These are phyloP conservation scores for Patiria miniata DNA, from an alignment of 35 echinoderm and acorn worm species.

Conservation along the genomic window DNA sequence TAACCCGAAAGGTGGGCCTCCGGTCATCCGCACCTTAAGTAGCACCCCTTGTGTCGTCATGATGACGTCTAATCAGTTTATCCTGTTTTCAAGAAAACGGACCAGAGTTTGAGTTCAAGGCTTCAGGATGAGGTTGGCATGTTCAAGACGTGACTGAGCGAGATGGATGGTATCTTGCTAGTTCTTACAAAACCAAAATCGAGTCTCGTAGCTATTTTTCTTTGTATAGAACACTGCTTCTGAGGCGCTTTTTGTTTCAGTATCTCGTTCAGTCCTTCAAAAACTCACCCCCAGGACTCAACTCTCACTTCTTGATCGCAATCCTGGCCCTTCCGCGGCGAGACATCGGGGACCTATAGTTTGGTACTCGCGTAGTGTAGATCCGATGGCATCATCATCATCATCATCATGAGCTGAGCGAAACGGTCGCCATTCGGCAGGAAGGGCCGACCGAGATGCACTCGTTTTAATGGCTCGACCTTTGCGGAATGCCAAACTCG, in stretches of 20 bases:
- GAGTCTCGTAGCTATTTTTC: no score
- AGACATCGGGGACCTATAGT: not conserved
- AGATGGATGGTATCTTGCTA: not conserved
- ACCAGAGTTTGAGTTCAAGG: not conserved
- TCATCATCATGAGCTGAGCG: no score
- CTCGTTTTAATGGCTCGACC: not conserved
- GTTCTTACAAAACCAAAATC: no score
- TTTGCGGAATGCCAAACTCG: slow-evolving; percentile 22
- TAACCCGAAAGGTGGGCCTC: not conserved
- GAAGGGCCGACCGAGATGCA: slow-evolving; percentile 5
- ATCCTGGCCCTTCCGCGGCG: not conserved
- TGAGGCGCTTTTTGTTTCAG: not conserved
- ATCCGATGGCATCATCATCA: not conserved
- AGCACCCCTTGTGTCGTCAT: slow-evolving; percentile 27
- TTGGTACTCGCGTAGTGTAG: not conserved
- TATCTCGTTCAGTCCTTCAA: not conserved
- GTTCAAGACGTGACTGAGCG: not conserved
- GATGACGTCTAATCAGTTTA: not conserved
- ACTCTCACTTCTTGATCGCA: not conserved
- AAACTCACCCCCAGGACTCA: not conserved
- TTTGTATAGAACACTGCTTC: no score
- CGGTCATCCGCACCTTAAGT: not conserved
- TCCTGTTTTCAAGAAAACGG: not conserved
- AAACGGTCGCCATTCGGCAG: not conserved
- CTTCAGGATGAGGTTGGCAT: not conserved